Percentiles rank a stretch among this genome's conserved stretches.
Evolutionary conservation across 2,797 vertebrate genomes (phyloP).

Genomic region (Urosaurus nigricauda): DNA sequence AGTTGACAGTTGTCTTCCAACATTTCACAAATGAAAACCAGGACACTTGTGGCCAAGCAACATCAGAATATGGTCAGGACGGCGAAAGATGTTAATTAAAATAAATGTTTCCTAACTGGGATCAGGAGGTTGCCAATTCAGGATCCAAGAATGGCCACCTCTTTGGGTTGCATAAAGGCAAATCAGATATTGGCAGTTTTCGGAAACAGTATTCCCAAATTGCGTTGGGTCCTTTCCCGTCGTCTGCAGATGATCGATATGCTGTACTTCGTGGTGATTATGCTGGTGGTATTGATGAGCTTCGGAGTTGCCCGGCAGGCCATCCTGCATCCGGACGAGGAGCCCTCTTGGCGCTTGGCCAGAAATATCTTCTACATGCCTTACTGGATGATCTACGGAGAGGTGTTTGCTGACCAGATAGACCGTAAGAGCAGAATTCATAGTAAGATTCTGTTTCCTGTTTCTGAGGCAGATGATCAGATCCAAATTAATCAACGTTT

Average conservation of each 20-base stretch:
- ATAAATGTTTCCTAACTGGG: too few relatives aligned
- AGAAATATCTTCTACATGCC: constrained; percentile 99
- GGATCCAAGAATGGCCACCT: too few relatives aligned
- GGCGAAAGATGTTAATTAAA: too few relatives aligned
- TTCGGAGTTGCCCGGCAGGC: constrained; percentile 98
- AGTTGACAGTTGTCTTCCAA: too few relatives aligned
- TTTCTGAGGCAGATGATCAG: constrained; percentile 92
- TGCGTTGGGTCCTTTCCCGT: not conserved
- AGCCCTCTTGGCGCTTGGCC: constrained; percentile 96
- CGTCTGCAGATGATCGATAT: constrained; percentile 95
- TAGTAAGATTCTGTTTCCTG: constrained; percentile 99
- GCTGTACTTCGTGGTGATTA: constrained; percentile 99
- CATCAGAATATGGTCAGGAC: too few relatives aligned
- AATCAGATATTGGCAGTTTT: not conserved
- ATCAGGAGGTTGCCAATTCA: too few relatives aligned
- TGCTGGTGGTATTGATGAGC: constrained; percentile 99
- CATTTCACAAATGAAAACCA: too few relatives aligned
- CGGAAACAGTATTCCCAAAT: not conserved
- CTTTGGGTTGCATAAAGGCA: too few relatives aligned
- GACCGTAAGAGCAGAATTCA: constrained; percentile 99
- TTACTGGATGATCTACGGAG: constrained; percentile 99
- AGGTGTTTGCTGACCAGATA: constrained; percentile 99
- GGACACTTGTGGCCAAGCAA: too few relatives aligned
- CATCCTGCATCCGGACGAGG: constrained; percentile 97
- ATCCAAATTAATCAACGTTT: constrained; percentile 71